phyloP scores from a whole-genome alignment of 2,113 vertebrate genomes.

The Jacana jacana region DNA sequence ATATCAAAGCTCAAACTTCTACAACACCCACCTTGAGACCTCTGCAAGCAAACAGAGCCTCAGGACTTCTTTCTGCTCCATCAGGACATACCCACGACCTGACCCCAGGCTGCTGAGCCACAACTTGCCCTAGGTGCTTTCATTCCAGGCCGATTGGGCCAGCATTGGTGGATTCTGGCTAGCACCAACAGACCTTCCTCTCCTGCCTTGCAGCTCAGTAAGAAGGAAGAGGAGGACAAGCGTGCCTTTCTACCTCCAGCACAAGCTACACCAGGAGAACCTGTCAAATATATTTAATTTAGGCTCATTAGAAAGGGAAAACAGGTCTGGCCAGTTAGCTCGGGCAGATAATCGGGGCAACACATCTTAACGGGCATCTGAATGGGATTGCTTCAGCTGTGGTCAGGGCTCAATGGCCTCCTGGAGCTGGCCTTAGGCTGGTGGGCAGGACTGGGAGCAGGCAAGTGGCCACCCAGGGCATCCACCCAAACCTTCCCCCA shows the following conservation, averaged over 20 bases:
- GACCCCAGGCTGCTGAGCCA: neutral
- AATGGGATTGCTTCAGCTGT: neutral
- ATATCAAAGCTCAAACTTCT: neutral
- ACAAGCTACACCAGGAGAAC: neutral
- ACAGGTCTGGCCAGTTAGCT: neutral
- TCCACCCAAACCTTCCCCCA: neutral
- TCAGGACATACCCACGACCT: fast-evolving
- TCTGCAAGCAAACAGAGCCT: neutral
- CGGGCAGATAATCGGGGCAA: neutral
- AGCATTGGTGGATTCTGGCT: neutral
- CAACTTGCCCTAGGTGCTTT: neutral
- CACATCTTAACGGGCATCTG: neutral
- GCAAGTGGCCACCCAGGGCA: fast-evolving
- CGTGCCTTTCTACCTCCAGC: neutral
- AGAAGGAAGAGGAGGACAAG: neutral
- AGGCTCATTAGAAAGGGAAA: neutral
- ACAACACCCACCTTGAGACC: fast-evolving
- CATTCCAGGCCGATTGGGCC: no score
- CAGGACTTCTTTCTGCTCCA: neutral
- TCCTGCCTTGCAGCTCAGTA: fast-evolving
- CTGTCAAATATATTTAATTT: neutral
- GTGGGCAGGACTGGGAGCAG: neutral
- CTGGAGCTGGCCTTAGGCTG: neutral
- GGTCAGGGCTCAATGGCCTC: neutral
- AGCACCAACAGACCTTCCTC: neutral